These are phyloP conservation scores for Drosophila oshimai DNA, from an alignment of 1,140 invertebrate species.

Conservation along the genomic window DNA sequence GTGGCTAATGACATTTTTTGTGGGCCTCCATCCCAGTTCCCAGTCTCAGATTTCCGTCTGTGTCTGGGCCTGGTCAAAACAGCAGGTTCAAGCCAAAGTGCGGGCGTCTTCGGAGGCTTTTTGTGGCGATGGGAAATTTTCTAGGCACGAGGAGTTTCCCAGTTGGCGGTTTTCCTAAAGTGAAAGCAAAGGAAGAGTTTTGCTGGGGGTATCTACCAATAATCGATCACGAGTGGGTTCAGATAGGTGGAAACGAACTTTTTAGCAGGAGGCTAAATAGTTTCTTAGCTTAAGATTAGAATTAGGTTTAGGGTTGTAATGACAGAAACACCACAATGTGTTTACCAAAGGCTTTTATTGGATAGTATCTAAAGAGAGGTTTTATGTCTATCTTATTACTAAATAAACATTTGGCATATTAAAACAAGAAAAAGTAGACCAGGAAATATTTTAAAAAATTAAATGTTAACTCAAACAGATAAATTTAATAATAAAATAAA, in stretches of 20 bases:
- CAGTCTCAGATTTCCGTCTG: constrained; percentile 14
- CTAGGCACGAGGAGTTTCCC: constrained; percentile 19
- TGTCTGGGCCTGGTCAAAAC: constrained; percentile 6
- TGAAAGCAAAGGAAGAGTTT: constrained; percentile 43
- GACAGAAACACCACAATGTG: too few species aligned
- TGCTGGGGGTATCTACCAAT: constrained; percentile 6
- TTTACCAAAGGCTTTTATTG: too few species aligned
- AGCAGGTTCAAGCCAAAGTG: constrained; percentile 36
- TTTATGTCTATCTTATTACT: too few species aligned
- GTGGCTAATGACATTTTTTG: constrained; percentile 47
- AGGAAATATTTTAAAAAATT: too few species aligned
- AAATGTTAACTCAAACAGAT: too few species aligned
- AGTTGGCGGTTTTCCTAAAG: constrained; percentile 11
- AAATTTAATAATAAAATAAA: not conserved
- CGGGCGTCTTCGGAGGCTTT: constrained; percentile 29
- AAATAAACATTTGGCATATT: too few species aligned
- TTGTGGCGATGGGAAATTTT: constrained; percentile 25
- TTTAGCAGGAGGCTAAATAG: not conserved
- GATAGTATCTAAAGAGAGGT: too few species aligned
- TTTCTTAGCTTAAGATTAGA: too few species aligned
- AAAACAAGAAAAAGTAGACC: too few species aligned
- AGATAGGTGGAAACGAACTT: not conserved
- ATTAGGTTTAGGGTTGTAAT: too few species aligned
- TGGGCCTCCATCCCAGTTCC: constrained; percentile 7
- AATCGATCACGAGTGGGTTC: not conserved